These are phyloP conservation scores for Fragum fragum DNA, from an alignment of 2,888 invertebrate genomes.

Conservation along the genomic window DNA sequence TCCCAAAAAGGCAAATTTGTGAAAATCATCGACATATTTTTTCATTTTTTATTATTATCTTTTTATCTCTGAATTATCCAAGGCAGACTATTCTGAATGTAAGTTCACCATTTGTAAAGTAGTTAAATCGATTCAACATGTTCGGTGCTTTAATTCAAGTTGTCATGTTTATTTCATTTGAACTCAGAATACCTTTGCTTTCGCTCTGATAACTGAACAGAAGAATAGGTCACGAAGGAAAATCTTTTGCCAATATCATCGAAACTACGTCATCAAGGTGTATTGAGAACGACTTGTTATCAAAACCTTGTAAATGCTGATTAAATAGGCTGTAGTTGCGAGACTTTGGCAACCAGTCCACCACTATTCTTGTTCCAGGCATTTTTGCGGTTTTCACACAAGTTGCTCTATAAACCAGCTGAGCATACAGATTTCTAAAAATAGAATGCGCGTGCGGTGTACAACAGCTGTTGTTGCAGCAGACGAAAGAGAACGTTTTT, in stretches of 20 bases:
- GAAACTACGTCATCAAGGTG: constrained; percentile 12
- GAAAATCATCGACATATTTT: too few relatives aligned
- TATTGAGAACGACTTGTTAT: neutral
- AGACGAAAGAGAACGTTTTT: constrained; percentile 3
- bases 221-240: constrained; percentile 10
- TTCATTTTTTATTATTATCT: too few relatives aligned
- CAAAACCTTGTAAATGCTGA: neutral
- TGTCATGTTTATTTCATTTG: constrained; percentile 18
- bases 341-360: neutral
- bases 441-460: constrained; percentile 58
- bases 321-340: neutral
- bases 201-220: neutral
- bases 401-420: constrained; percentile 51
- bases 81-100: too few relatives aligned
- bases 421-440: constrained; percentile 49
- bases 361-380: neutral
- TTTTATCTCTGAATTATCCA: too few relatives aligned
- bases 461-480: constrained; percentile 40
- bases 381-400: constrained; percentile 61
- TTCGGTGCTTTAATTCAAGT: neutral
- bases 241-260: neutral
- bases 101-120: neutral
- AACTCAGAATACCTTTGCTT: constrained; percentile 1
- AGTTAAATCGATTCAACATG: neutral
- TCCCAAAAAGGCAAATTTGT: too few relatives aligned